These are phyloP conservation scores for Cantharis rufa DNA, from an alignment of 2,888 invertebrate genomes.

Conservation along the genomic window DNA sequence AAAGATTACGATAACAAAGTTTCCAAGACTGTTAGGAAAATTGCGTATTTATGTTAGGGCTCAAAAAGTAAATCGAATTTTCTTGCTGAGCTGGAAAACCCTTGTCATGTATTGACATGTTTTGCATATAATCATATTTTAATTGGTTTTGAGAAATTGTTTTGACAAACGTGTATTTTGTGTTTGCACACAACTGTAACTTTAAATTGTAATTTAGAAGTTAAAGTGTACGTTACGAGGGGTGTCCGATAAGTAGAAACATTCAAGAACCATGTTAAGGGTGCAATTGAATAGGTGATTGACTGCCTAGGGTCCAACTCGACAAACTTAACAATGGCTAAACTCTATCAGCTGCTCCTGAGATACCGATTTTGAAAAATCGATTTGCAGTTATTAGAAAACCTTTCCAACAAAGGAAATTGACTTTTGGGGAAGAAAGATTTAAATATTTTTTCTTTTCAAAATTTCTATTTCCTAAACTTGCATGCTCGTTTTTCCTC, in stretches of 20 bases:
- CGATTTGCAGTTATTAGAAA: background rate
- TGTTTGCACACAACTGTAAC: background rate
- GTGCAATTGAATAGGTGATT: background rate
- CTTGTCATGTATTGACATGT: slow-evolving; percentile 1
- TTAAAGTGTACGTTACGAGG: background rate
- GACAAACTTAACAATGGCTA: background rate
- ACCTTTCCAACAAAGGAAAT: background rate
- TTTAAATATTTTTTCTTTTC: no score
- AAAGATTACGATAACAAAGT: slow-evolving; percentile 18
- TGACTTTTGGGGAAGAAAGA: background rate
- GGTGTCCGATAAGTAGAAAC: background rate
- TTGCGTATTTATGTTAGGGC: slow-evolving; percentile 17
- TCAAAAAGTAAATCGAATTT: slow-evolving; percentile 1
- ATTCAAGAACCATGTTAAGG: background rate
- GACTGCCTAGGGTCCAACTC: background rate
- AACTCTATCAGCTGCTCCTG: background rate
- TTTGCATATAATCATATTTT: slow-evolving; percentile 1
- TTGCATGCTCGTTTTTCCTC: no score
- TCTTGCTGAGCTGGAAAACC: background rate
- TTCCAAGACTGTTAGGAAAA: slow-evolving; percentile 6
- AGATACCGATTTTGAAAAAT: background rate
- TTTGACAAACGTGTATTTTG: background rate
- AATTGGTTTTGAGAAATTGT: background rate
- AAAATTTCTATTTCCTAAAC: no score
- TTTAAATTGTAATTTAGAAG: background rate